Evolutionary conservation across 2,888 invertebrate genomes (phyloP), one percentile per base, ranked within the genome.

Genomic region (Barypeithes pellucidus): DNA sequence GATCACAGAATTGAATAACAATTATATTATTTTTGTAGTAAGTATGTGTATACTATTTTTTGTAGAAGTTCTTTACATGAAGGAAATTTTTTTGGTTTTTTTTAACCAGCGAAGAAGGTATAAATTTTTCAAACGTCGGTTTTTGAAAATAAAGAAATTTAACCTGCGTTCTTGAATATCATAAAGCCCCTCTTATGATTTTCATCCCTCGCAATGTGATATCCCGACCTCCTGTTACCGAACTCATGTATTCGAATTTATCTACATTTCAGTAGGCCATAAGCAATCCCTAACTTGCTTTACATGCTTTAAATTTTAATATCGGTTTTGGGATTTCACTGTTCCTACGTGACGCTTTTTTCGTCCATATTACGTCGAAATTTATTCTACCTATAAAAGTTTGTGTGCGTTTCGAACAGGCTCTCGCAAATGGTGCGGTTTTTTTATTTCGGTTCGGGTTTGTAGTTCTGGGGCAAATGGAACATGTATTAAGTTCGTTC

Each of bases 361-460:
- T 71, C 43, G 59, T 50, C 14, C 66, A 65, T 66, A 59, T 71
- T 66, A 66, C 60, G 43, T 24, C 59, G 43, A 60, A 71, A 71
- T 66, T 66, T 71, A 66, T 71, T 65, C 41, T 16, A 33, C 71
- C 65, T 63, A 66, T 71, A 71, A 71, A 63, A 71, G 71, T 60
- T 71, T 71, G 61, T 70, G 65, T 45, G n/a, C n/a, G 65, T 65
- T 54, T 59, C 52, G 59, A 67, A 50, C 71, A 52, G 66, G 41
- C 39, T 24, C 61, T 33, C 61, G 68, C 36, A 68, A 68, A 68
- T 68, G 60, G 45, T 60, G 33, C 47, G 50, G 41, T 60, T 68
- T 61, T 68, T 61, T 68, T 20, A 50, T 70, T 65, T 59, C 36
- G 54, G 24, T 36, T 61, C 36, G 68, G 24, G 61, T 20, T 54